phyloP scores from a whole-genome alignment of 2,888 invertebrate genomes.

The Meghimatium bilineatum region DNA sequence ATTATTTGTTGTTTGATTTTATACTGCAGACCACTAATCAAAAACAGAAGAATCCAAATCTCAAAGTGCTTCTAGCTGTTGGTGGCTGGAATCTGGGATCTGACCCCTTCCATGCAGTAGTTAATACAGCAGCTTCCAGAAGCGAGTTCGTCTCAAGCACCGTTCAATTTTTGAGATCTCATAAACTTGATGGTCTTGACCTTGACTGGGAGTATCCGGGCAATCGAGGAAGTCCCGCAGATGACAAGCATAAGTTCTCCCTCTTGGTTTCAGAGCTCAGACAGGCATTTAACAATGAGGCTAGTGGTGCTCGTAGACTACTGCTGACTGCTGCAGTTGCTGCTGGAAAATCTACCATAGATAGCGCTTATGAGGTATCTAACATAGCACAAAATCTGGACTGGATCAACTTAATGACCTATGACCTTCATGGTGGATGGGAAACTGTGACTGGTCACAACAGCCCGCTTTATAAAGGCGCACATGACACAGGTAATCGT shows the following conservation, averaged over 20 bases:
- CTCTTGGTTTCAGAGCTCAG: slow-evolving; percentile 70
- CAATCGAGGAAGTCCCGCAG: slow-evolving; percentile 69
- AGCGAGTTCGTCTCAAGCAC: too few relatives aligned
- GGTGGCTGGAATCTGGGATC: slow-evolving; percentile 98
- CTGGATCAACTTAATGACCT: slow-evolving; percentile 66
- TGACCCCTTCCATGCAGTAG: slow-evolving; percentile 78
- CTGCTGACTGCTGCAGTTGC: slow-evolving; percentile 73
- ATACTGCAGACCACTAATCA: slow-evolving; percentile 76
- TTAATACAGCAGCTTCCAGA: too few relatives aligned
- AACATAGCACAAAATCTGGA: slow-evolving; percentile 59
- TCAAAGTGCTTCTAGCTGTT: slow-evolving; percentile 89
- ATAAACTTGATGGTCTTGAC: too few relatives aligned
- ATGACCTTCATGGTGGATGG: too few relatives aligned
- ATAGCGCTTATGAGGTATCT: slow-evolving; percentile 62
- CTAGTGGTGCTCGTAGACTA: slow-evolving; percentile 60
- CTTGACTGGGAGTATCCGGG: slow-evolving; percentile 95
- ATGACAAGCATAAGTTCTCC: too few relatives aligned
- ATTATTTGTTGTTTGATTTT: too few relatives aligned
- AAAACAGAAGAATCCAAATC: slow-evolving; percentile 82
- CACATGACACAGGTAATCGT: slow-evolving; percentile 54
- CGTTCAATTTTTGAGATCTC: slow-evolving; percentile 62
- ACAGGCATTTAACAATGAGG: slow-evolving; percentile 65
- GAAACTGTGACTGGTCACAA: too few relatives aligned
- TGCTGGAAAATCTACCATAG: slow-evolving; percentile 68
- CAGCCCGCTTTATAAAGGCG: slow-evolving; percentile 67